Evolutionary conservation across 2,113 vertebrate genomes (phyloP).

Genomic region (Lipophrys pholis): DNA sequence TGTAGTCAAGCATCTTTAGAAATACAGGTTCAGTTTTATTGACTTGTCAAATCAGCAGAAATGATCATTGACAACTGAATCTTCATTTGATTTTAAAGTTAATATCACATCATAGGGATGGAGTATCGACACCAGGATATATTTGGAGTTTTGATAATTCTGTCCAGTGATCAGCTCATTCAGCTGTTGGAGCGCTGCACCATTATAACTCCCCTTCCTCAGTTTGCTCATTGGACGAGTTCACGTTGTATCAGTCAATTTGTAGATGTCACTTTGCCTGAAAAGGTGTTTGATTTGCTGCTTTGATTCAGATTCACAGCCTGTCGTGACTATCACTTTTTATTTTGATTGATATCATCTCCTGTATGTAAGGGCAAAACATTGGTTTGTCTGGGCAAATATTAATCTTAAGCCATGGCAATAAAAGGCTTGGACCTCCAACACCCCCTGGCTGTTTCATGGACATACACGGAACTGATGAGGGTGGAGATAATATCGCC

Average conservation of each 20-base stretch:
- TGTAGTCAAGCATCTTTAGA: no score
- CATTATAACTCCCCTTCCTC: background rate
- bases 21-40: no score
- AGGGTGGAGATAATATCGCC: constrained; percentile 41
- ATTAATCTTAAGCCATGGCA: constrained; percentile 41
- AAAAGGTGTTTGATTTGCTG: constrained; percentile 2
- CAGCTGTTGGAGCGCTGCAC: background rate
- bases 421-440: constrained; percentile 40
- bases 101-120: no score
- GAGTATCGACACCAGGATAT: no score
- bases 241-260: background rate
- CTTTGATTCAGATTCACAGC: constrained; percentile 53
- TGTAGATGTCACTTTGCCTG: background rate
- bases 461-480: constrained; percentile 14
- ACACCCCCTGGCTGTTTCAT: constrained; percentile 22
- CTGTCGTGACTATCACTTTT: constrained; percentile 53
- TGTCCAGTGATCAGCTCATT: background rate
- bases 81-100: no score
- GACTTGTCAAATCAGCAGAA: no score
- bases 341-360: constrained; percentile 56
- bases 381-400: constrained; percentile 1
- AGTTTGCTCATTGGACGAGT: background rate
- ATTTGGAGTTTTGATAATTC: no score
- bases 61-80: no score
- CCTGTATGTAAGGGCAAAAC: background rate